Evolutionary conservation across 2,797 vertebrate species (phyloP), one percentile per base, ranked within the genome.

Genomic region (Malacoraja senta): DNA sequence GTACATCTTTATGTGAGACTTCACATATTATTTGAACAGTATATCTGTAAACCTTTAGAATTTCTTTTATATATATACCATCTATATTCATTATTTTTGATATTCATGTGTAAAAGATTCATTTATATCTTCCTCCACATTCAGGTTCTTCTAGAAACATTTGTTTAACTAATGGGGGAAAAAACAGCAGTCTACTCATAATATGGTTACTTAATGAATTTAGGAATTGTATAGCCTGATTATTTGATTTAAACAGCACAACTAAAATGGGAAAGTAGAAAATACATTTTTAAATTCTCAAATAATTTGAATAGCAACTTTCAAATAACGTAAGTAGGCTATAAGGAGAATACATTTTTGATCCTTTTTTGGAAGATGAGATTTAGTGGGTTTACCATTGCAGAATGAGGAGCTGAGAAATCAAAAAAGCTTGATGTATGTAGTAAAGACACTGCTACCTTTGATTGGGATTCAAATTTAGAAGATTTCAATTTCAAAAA

Each of bases 71-170:
- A 6, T 24, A 6, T 35, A 8, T 65, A 26, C 17, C 1, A 90
- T 10, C 12, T 29, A 17, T 63, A 19, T 2, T 68, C 32, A 68
- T 35, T 88, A 65, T 90, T 86, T 88, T 65, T 29, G n/a, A 65
- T 21, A 90, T 84, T 24, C 53, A 58, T 26, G 38, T 71, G 65
- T 61, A 38, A 71, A 91, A 10, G 26, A 19, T 72, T 71, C 17
- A 91, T 91, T 91, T 72, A 44, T 35, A 91, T 91, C 35, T 91
- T 72, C 17, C 83, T 13, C 13, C 17, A 71, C 63, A 71, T 90
- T 80, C 44, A 38, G 61, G 61, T 86, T 1, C n/a, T n/a, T 63
- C 83, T 58, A 32, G 17, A 32, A 29, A 12, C 29, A 29, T 58
- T 38, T 53, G 44, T 53, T 61, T 84, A 61, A 29, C 44, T 21